These are phyloP conservation scores for Dicranocentrus wangi DNA, from an alignment of 2,888 invertebrate genomes.

Conservation along the genomic window DNA sequence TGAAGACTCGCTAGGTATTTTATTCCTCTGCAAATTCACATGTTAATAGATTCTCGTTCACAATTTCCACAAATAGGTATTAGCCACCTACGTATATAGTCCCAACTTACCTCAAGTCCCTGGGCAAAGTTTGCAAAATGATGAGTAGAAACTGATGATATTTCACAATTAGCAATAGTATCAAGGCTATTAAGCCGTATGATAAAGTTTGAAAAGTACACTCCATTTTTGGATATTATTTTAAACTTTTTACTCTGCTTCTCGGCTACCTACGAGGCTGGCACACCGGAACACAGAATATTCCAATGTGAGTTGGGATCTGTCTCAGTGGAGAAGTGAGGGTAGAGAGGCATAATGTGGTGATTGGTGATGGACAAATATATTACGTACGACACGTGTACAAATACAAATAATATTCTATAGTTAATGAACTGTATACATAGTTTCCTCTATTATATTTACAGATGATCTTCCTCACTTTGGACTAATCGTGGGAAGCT, in stretches of 20 bases:
- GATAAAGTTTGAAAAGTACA: neutral
- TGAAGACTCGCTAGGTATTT: conserved; percentile 4
- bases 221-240: neutral
- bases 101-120: conserved; percentile 1
- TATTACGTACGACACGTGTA: no score
- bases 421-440: no score
- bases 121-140: neutral
- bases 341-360: no score
- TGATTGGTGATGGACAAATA: no score
- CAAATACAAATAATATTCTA: no score
- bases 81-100: neutral
- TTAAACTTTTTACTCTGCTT: neutral
- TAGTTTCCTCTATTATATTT: no score
- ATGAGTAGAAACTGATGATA: neutral
- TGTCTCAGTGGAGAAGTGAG: no score
- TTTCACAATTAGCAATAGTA: neutral
- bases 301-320: neutral
- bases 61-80: neutral
- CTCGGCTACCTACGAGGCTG: neutral
- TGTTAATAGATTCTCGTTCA: neutral
- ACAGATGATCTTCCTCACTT: no score
- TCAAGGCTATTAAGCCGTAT: neutral
- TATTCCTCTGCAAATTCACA: conserved; percentile 30
- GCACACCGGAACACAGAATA: neutral
- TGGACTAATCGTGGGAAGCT: no score